Evolutionary conservation across 2,113 vertebrate species (phyloP).

Genomic region (Megatriorchis doriae): DNA sequence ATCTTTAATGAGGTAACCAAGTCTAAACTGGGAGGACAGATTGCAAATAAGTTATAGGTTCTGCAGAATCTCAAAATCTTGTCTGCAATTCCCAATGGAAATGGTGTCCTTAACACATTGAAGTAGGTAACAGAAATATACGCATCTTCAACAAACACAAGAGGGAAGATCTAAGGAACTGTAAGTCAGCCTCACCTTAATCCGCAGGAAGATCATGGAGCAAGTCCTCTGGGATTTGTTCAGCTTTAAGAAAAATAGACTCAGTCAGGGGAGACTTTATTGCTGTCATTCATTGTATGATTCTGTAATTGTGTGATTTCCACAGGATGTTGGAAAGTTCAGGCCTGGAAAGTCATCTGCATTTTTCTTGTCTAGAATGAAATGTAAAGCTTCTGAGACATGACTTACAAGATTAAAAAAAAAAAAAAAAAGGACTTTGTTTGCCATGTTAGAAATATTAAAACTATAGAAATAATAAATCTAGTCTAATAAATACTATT

Average conservation of each 20-base stretch:
- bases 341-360: neutral
- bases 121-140: neutral
- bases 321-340: neutral
- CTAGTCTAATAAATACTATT: neutral
- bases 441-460: neutral
- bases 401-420: neutral
- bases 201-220: neutral
- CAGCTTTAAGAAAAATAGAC: neutral
- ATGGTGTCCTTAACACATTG: fast-evolving
- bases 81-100: neutral
- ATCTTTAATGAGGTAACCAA: neutral
- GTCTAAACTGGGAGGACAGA: neutral
- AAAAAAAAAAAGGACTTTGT: neutral
- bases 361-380: neutral
- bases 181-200: neutral
- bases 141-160: neutral
- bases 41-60: neutral
- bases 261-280: neutral
- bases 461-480: neutral
- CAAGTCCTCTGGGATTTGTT: neutral
- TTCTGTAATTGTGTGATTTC: neutral
- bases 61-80: neutral
- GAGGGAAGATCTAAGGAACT: neutral
- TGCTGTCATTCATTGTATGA: neutral
- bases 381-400: neutral